Evolutionary conservation across 2,888 invertebrate species (phyloP).

Genomic region (Tricholauxania praeusta): DNA sequence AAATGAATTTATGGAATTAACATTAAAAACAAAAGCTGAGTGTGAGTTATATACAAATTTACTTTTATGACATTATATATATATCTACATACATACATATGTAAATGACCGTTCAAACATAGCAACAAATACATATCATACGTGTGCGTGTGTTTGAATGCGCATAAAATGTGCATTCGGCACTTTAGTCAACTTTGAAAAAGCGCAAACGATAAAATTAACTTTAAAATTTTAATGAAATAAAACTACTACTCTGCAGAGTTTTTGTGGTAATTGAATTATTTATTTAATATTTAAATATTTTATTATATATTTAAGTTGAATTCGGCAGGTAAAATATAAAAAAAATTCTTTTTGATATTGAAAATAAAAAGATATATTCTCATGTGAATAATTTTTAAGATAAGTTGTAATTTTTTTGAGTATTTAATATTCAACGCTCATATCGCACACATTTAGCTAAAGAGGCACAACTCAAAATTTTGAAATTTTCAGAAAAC

Average conservation of each 20-base stretch:
- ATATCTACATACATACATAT: not conserved
- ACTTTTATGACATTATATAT: not conserved
- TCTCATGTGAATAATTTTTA: not conserved
- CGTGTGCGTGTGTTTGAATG: constrained; percentile 38
- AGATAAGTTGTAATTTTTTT: not conserved
- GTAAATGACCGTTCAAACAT: not conserved
- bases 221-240: not conserved
- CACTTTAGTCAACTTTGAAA: not conserved
- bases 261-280: no score
- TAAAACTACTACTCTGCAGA: not conserved
- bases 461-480: no score
- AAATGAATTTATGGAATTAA: not conserved
- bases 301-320: no score
- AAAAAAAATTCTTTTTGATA: no score
- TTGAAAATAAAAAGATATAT: no score
- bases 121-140: constrained; percentile 25
- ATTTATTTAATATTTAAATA: no score
- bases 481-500: no score
- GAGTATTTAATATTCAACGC: not conserved
- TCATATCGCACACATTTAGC: no score
- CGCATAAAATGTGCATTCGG: constrained; percentile 20
- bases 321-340: no score
- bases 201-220: constrained; percentile 9
- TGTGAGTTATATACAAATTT: no score
- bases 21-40: not conserved